Percentiles rank a stretch among this genome's conserved stretches.
Conservation (phyloP, 2,113 vertebrate genomes). For the Anguilla japonica region DNA sequence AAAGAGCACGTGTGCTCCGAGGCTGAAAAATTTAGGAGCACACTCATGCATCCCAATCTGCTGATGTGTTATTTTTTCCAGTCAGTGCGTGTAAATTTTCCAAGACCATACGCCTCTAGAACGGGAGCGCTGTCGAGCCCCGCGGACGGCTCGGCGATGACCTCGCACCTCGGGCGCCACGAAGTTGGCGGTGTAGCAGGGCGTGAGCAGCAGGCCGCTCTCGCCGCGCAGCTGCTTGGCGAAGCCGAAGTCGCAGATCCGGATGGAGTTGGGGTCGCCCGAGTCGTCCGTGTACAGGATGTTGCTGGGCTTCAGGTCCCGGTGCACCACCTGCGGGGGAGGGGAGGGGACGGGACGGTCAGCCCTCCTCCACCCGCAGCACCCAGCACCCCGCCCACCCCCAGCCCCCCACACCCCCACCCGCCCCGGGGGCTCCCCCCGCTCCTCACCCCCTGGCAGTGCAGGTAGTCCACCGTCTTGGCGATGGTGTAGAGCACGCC, state of each 20-base stretch:
- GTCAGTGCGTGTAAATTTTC: too few species aligned
- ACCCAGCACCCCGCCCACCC: not conserved
- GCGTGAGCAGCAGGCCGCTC: slow-evolving; percentile 91
- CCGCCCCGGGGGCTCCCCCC: too few species aligned
- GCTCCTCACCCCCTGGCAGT: slow-evolving; percentile 89
- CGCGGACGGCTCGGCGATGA: too few species aligned
- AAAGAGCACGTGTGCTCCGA: too few species aligned
- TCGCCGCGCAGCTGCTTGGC: slow-evolving; percentile 94
- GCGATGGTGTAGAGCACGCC: slow-evolving; percentile 90
- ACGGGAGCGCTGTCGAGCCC: too few species aligned
- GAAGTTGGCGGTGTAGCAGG: slow-evolving; percentile 96
- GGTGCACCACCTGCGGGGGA: slow-evolving; percentile 83
- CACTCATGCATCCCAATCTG: too few species aligned
- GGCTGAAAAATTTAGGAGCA: too few species aligned
- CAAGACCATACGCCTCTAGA: too few species aligned
- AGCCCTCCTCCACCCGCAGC: not conserved
- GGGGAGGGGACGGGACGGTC: not conserved
- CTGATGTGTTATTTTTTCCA: too few species aligned
- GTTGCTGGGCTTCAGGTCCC: slow-evolving; percentile 98
- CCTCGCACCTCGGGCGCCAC: slow-evolving; percentile 92
- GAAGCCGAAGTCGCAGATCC: slow-evolving; percentile 97
- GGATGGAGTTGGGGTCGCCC: slow-evolving; percentile 90
- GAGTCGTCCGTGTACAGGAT: slow-evolving; percentile 96
- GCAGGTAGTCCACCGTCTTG: slow-evolving; percentile 95
- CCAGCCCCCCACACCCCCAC: too few species aligned